These are phyloP conservation scores for Equus przewalskii DNA, from an alignment of 2,113 vertebrate genomes.

Conservation along the genomic window DNA sequence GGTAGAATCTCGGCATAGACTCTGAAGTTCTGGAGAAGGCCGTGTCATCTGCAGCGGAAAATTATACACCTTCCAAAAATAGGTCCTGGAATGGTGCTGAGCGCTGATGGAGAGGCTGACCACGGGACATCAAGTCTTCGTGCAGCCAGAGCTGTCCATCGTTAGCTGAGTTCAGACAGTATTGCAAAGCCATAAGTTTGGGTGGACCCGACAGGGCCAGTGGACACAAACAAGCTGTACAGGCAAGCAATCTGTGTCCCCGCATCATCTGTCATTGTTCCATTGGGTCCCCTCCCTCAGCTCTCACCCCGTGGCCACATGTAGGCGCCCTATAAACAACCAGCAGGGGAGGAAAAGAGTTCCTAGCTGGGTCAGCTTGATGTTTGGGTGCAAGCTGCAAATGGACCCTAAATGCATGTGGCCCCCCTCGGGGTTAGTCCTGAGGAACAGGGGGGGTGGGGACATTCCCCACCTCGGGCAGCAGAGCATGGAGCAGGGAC, in stretches of 20 bases:
- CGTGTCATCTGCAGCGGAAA: not conserved
- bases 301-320: too few species aligned
- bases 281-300: not conserved
- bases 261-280: not conserved
- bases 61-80: not conserved
- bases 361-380: not conserved
- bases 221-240: not conserved
- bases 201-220: not conserved
- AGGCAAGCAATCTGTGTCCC: too few species aligned
- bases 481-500: not conserved
- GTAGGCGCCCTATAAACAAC: not conserved
- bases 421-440: not conserved
- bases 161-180: not conserved
- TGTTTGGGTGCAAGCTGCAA: accelerated
- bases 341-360: not conserved
- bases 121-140: not conserved
- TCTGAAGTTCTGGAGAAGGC: not conserved
- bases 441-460: too few species aligned
- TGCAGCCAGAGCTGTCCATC: not conserved
- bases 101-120: too few species aligned
- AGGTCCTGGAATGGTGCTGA: not conserved
- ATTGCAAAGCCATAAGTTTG: not conserved
- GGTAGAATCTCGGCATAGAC: accelerated
- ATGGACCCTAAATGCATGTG: accelerated
- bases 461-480: too few species aligned